Base-by-base conservation (phyloP, 2,113 vertebrate species). In the Zosterops lateralis region DNA sequence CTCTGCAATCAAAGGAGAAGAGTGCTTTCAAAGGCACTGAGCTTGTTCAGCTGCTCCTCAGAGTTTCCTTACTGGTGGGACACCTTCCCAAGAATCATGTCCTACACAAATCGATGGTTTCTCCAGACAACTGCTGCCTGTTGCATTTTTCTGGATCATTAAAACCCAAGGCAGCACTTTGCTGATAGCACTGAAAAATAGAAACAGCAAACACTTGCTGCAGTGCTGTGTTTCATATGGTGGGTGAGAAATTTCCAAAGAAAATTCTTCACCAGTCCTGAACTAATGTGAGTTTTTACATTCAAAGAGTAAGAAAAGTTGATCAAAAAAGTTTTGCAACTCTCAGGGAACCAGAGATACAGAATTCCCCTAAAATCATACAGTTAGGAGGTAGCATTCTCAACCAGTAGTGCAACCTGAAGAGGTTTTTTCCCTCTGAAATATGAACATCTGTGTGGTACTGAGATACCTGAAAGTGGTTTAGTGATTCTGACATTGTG, bases 121-220 rank as follows among this genome's bases (percentile, higher is more conserved):
- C 75, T 82, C 58, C 62, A 89, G 71, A 79, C 50, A 91, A 28
- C 54, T 83, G 78, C 74, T 82, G 47, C 50, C 74, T 79, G 34
- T 65, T 96, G 54, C 62, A 82, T 94, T 95, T 96, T 94, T 78
- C 61, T 58, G 29, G 16, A 58, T 73, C 66, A 50, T 91, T 87
- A 95, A 89, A 96, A 84, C n/a, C 60, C 76, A 87, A 74, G 29
- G 54, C 32, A 50, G 14, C 7, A 34, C 71, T 91, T 84, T 84
- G 40, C 57, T 0, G 0, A 65, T 71, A 78, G 61, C 6, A 5
- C 65, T 48, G 60, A 75, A 57, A 80, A 84, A 83, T 8, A 44
- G 58, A 85, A 88, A 80, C 16, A 42, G 79, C 65, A 87, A 92
- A 79, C 36, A 45, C 14, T 34, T 83, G 78, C 29, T 80, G 54